Evolutionary conservation across 2,113 vertebrate species (phyloP).

Genomic region (Tupaia chinensis): DNA sequence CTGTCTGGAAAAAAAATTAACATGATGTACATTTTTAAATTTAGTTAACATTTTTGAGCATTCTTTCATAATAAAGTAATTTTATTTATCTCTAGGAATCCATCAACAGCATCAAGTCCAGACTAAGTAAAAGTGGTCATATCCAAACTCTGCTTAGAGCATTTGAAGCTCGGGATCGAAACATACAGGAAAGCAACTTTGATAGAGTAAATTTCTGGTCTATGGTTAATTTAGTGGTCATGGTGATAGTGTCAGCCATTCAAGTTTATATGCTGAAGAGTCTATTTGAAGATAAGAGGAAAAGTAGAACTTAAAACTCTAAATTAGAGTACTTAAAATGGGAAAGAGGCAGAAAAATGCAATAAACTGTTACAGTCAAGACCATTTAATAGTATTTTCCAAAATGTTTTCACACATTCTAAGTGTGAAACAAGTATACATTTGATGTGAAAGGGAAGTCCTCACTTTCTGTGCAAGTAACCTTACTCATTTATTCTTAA

Average conservation of each 20-base stretch:
- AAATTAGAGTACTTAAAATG: slow-evolving; percentile 38
- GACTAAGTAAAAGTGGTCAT: slow-evolving; percentile 95
- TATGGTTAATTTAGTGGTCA: slow-evolving; percentile 91
- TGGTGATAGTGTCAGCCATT: slow-evolving; percentile 93
- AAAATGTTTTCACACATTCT: slow-evolving; percentile 72
- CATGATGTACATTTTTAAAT: slow-evolving; percentile 43
- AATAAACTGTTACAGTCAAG: slow-evolving; percentile 72
- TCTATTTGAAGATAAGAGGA: slow-evolving; percentile 96
- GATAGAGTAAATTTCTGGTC: slow-evolving; percentile 98
- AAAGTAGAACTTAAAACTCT: slow-evolving; percentile 92
- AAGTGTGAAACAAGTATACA: slow-evolving; percentile 48
- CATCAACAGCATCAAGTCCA: slow-evolving; percentile 96
- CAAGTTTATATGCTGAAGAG: slow-evolving; percentile 97
- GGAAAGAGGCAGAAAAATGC: slow-evolving; percentile 42
- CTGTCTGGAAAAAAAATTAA: slow-evolving; percentile 12
- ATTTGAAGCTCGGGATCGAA: slow-evolving; percentile 98
- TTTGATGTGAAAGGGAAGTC: slow-evolving; percentile 61
- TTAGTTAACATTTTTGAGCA: slow-evolving; percentile 47
- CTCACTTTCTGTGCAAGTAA: slow-evolving; percentile 74
- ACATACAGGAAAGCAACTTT: slow-evolving; percentile 97
- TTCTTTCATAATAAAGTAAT: slow-evolving; percentile 75
- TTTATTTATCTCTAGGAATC: slow-evolving; percentile 91
- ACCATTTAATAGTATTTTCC: slow-evolving; percentile 56
- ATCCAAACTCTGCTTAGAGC: slow-evolving; percentile 96
- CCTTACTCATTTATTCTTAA: slow-evolving; percentile 67